Base-by-base conservation (phyloP, 2,888 invertebrate genomes). In the Caenorhabditis macrosperma region DNA sequence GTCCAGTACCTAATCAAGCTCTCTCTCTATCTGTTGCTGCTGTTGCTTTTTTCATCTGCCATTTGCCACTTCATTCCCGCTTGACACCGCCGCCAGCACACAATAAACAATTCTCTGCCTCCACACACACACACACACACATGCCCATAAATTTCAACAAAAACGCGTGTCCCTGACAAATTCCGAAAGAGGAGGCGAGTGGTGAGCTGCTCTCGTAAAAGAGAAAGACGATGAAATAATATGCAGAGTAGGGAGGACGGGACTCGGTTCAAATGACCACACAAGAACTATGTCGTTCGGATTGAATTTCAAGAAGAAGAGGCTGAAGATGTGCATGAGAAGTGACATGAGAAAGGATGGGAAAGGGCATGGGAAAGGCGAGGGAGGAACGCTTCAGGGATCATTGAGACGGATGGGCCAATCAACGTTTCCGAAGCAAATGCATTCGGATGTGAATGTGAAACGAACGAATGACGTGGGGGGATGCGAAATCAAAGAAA, bases 301-400 rank as follows among this genome's bases (percentile, higher is more conserved):
- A 72, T 72, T 72, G 72, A 72, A 75, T 66, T 75, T 66, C 74
- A 44, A 55, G 22, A 2, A 33, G 17, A 28, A 50, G 48, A 30
- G 22, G 38, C 20, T 41, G 33, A 57, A 64, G 67, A 38, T 66
- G 75, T 67, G 61, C 66, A 61, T 35, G 50, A 67, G 52, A 54
- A 71, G 61, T 54, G 71, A 63, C 52, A 71, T 57, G 44, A 26
- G 44, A 60, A 48, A 35, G 15, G 12, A 38, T 38, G n/a, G 44
- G 2, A 52, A 46, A 54, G 59, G 30, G 17, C 22, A 26, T 41
- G 28, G 35, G 35, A 41, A 48, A 22, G 28, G 26, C 24, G 24
- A 41, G 35, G 50, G 54, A n/a, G n/a, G n/a, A n/a, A n/a, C n/a
- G 35, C 38, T 10, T 44, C 52, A 15, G 17, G 46, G 46, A 15